These are phyloP conservation scores for Tethea ocularis DNA, from an alignment of 2,888 invertebrate genomes.

Conservation along the genomic window DNA sequence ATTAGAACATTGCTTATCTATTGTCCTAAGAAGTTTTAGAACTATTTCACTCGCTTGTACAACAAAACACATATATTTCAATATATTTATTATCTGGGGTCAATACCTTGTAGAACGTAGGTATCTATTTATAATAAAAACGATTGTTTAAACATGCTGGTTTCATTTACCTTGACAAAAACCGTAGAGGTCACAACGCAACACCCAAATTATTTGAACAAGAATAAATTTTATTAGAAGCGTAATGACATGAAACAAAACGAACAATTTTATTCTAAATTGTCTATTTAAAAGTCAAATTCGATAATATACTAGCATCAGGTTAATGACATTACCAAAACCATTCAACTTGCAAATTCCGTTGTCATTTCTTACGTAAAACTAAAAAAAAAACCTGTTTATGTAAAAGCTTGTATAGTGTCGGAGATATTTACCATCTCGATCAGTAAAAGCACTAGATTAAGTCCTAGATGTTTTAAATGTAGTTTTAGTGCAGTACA, in stretches of 20 bases:
- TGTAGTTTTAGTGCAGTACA: not conserved
- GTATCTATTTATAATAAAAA: not conserved
- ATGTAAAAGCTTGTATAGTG: not conserved
- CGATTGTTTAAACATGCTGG: not conserved
- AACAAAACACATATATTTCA: not conserved
- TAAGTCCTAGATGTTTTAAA: slow-evolving; percentile 5
- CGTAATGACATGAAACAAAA: not conserved
- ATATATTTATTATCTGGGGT: not conserved
- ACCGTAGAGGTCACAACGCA: slow-evolving; percentile 1
- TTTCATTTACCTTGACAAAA: slow-evolving; percentile 4
- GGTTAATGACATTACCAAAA: not conserved
- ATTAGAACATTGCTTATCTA: no score
- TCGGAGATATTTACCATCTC: not conserved
- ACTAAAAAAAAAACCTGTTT: not conserved
- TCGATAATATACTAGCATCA: not conserved
- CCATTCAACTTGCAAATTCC: not conserved
- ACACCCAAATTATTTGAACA: slow-evolving; percentile 1
- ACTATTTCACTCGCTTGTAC: no score
- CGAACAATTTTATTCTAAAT: not conserved
- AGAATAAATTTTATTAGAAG: slow-evolving; percentile 1
- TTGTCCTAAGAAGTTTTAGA: no score
- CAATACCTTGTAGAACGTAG: not conserved
- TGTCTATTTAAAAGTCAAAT: not conserved
- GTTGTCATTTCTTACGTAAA: not conserved
- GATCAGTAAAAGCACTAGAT: not conserved